Percentiles rank a stretch among this genome's conserved stretches.
Conservation (phyloP, 2,113 vertebrate species). For the Panthera uncia region DNA sequence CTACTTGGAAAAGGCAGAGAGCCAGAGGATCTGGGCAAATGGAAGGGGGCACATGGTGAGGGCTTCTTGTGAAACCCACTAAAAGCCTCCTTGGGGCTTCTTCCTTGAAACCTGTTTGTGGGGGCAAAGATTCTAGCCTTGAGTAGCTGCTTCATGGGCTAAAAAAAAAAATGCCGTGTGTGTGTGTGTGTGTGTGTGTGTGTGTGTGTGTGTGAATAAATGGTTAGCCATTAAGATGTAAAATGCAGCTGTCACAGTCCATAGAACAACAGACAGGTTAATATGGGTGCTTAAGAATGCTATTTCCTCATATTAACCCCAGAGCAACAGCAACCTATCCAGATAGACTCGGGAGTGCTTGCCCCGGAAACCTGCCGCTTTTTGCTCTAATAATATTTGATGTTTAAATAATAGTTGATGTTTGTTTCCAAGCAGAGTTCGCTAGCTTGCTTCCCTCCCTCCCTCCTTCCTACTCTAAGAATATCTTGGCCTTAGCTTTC, state of each 20-base stretch:
- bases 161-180: not conserved
- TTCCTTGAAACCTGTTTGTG: not conserved
- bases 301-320: conserved; percentile 68
- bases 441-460: not conserved
- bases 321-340: conserved; percentile 18
- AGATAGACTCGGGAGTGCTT: not conserved
- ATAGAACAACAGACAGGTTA: conserved; percentile 72
- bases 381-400: conserved; percentile 52
- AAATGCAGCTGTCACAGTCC: conserved; percentile 70
- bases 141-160: not conserved
- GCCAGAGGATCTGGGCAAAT: too few species aligned
- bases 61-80: not conserved
- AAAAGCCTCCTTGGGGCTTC: not conserved
- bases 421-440: conserved; percentile 48
- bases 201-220: conserved; percentile 25
- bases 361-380: not conserved
- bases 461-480: not conserved
- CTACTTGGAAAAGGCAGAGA: not conserved
- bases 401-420: conserved; percentile 55
- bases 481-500: not conserved
- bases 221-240: conserved; percentile 65
- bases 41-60: rapidly evolving
- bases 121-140: not conserved
- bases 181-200: too few species aligned
- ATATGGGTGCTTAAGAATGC: conserved; percentile 63